Base-by-base conservation (phyloP, 1,140 invertebrate genomes). In the Ceratosolen solmsi region DNA sequence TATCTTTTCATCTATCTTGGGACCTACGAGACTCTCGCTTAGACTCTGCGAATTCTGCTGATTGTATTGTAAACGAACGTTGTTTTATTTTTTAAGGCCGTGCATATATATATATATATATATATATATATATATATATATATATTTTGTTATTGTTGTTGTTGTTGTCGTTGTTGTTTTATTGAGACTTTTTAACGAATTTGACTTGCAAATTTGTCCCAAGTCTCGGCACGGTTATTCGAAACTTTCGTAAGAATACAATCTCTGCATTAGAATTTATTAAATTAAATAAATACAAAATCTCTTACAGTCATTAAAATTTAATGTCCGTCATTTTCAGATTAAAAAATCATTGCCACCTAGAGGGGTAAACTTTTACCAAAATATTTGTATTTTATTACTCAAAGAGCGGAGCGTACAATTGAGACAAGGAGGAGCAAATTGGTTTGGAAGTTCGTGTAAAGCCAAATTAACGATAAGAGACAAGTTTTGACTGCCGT, bases 371-470 rank as follows among this genome's bases (percentile, higher is more conserved):
- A 78, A 70, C 54, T 79, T 36, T 11, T 63, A 5, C 38, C 7
- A 22, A 13, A 46, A 84, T 80, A 86, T 84, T 86, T 86, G 83
- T 82, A 87, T 86, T 87, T 81, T 78, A n/a, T 15, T 79, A 71
- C 25, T 46, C 63, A 9, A 3, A 41, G 27, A 54, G 41, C 4
- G 11, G 63, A 54, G 30, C 17, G 25, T 20, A 22, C 30, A 25
- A 49, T 41, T 65, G 20, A 63, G 77, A 49, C 27, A 25, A 58
- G 25, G 22, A n/a, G 25, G 38, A 46, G 38, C n/a, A 46, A 25
- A 46, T 38, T 70, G 49, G 72, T 78, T 82, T 60, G 41, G 54
- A 27, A 70, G 74, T 74, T 84, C 58, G 41, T 71, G 70, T 78
- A 73, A 56, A 82, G 65, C 56, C 68, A 84, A 83, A 86, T 86